These are phyloP conservation scores for Aspidiotus rigidus DNA, from an alignment of 2,888 invertebrate species.

Conservation along the genomic window DNA sequence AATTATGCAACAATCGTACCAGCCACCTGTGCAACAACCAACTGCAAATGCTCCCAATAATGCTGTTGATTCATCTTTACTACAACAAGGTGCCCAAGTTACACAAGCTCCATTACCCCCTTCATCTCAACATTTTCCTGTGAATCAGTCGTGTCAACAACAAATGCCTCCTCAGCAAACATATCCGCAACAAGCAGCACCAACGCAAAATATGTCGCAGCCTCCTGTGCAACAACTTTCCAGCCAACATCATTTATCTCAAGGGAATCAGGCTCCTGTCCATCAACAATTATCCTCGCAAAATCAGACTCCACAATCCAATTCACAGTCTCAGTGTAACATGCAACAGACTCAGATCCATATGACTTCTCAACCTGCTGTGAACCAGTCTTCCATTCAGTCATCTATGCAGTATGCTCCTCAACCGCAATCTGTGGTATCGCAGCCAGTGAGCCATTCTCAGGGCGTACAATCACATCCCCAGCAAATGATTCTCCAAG, in stretches of 20 bases:
- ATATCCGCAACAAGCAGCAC: constrained; percentile 37
- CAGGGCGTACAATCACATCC: constrained; percentile 48
- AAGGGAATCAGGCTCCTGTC: constrained; percentile 10
- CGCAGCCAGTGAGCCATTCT: constrained; percentile 38
- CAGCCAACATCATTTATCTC: constrained; percentile 26
- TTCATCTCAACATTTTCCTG: constrained; percentile 41
- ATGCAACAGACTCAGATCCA: background rate
- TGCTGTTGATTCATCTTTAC: constrained; percentile 38
- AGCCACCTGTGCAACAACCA: constrained; percentile 18
- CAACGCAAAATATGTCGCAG: constrained; percentile 34
- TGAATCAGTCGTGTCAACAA: constrained; percentile 47
- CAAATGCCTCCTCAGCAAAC: constrained; percentile 47
- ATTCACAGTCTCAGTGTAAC: background rate
- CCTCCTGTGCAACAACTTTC: constrained; percentile 39
- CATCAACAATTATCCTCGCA: constrained; percentile 43
- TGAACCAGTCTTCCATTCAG: constrained; percentile 6
- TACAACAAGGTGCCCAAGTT: constrained; percentile 9
- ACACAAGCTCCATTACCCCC: background rate
- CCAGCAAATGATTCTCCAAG: constrained; percentile 44
- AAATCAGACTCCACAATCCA: constrained; percentile 36
- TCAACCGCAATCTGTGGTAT: constrained; percentile 2
- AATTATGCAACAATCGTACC: constrained; percentile 50
- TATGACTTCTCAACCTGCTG: background rate
- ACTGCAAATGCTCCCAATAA: background rate
- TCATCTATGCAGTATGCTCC: constrained; percentile 20